Conservation (phyloP, 2,888 invertebrate genomes). For the Pharmacophagus antenor region DNA sequence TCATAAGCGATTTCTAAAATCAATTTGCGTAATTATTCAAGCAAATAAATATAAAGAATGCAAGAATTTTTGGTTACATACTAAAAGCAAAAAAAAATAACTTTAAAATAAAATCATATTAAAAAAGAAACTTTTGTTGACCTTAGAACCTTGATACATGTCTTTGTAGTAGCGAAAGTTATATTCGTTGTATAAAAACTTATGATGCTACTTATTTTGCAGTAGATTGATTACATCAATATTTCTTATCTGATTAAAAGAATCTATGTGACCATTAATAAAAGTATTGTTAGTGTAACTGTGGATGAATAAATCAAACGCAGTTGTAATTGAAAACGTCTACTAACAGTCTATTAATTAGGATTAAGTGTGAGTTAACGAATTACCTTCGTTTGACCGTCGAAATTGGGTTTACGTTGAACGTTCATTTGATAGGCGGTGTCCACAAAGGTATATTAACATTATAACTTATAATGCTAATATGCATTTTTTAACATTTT, state of each 20-base stretch:
- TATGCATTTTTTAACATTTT: not conserved
- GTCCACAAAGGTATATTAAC: slow-evolving; percentile 14
- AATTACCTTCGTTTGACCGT: slow-evolving; percentile 57
- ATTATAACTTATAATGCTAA: not conserved
- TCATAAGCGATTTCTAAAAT: too few species aligned
- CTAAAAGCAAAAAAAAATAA: too few species aligned
- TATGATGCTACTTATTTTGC: slow-evolving; percentile 32
- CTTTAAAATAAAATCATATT: too few species aligned
- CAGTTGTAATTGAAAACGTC: slow-evolving; percentile 73
- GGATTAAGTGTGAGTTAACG: slow-evolving; percentile 66
- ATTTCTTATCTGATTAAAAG: slow-evolving; percentile 53
- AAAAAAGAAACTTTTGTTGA: too few species aligned
- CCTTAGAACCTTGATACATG: too few species aligned
- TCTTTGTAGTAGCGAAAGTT: too few species aligned
- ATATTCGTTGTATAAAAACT: too few species aligned
- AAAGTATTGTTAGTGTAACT: slow-evolving; percentile 51
- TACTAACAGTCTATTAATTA: slow-evolving; percentile 74
- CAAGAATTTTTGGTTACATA: too few species aligned
- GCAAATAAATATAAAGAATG: too few species aligned
- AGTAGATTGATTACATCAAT: slow-evolving; percentile 44
- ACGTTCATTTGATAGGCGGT: slow-evolving; percentile 35
- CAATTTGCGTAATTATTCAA: too few species aligned
- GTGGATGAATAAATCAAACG: slow-evolving; percentile 63
- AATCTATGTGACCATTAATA: slow-evolving; percentile 53
- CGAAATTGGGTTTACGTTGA: slow-evolving; percentile 47